These are phyloP conservation scores for Zaprionus bogoriensis DNA, from an alignment of 2,888 invertebrate species.

Conservation along the genomic window DNA sequence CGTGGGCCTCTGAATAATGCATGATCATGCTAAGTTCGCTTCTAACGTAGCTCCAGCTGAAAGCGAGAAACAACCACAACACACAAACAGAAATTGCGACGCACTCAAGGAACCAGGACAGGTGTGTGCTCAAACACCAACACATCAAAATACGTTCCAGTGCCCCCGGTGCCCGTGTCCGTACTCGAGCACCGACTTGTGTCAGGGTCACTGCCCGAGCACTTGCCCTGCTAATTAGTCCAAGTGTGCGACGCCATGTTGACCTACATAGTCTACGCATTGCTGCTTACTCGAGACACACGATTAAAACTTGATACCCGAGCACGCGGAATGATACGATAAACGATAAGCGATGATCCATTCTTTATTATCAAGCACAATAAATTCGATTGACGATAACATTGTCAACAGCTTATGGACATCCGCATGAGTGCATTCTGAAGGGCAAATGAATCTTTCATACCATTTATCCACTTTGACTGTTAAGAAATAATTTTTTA, in stretches of 20 bases:
- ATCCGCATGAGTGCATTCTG: no score
- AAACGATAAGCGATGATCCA: no score
- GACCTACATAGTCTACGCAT: conserved; percentile 35
- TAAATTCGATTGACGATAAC: no score
- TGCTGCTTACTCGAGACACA: background rate
- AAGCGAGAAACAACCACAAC: conserved; percentile 10
- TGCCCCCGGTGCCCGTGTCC: background rate
- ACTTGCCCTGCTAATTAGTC: conserved; percentile 46
- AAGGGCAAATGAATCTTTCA: no score
- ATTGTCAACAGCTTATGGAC: no score
- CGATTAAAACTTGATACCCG: background rate
- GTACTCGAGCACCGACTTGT: background rate
- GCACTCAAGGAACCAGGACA: conserved; percentile 42
- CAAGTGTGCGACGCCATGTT: conserved; percentile 54
- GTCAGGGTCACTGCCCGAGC: conserved; percentile 21
- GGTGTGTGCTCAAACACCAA: conserved; percentile 9
- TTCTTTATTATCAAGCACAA: no score
- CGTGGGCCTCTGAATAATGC: conserved; percentile 59
- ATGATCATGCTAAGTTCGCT: conserved; percentile 30
- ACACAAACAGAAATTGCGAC: conserved; percentile 52
- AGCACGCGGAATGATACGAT: no score
- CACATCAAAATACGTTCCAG: background rate
- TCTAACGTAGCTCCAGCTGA: no score
- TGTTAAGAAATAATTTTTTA: no score
- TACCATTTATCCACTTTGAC: no score